phyloP scores from a whole-genome alignment of 2,888 invertebrate species.

The Cabera pusaria region DNA sequence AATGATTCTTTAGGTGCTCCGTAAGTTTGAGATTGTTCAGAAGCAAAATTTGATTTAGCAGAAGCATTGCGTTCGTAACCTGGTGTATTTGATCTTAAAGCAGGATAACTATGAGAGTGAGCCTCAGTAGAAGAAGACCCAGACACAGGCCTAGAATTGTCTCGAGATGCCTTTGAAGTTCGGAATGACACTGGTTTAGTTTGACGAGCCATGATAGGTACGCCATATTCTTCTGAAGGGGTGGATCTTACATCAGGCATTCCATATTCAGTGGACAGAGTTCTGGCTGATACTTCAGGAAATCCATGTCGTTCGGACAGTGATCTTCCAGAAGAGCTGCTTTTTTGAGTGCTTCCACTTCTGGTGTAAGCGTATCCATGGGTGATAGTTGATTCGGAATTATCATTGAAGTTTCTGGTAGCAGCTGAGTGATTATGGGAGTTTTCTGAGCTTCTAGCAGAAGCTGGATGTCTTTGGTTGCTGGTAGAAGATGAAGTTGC shows the following conservation, averaged over 20 bases:
- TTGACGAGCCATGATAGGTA: constrained; percentile 35
- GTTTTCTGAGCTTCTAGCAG: no score
- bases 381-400: constrained; percentile 28
- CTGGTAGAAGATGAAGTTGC: no score
- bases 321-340: constrained; percentile 38
- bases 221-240: constrained; percentile 49
- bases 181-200: constrained; percentile 2
- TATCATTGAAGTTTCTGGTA: constrained; percentile 19
- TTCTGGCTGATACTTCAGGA: constrained; percentile 16
- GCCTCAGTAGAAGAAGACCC: constrained; percentile 6
- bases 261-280: constrained; percentile 24
- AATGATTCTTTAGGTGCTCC: no score
- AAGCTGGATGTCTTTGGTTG: no score
- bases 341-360: constrained; percentile 35
- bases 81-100: no score
- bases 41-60: constrained; percentile 2
- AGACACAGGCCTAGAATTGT: no score
- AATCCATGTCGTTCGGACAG: constrained; percentile 38
- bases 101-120: no score
- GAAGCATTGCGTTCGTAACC: constrained; percentile 6
- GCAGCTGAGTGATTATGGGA: constrained; percentile 15
- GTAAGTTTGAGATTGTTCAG: constrained; percentile 4
- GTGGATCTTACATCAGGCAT: constrained; percentile 18
- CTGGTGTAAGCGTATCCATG: constrained; percentile 37
- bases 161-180: no score